A percentile compares a stretch with the other conserved stretches of the same genome.
phyloP scores from a whole-genome alignment of 1,140 invertebrate genomes.

The Drosophila lacertosa region DNA sequence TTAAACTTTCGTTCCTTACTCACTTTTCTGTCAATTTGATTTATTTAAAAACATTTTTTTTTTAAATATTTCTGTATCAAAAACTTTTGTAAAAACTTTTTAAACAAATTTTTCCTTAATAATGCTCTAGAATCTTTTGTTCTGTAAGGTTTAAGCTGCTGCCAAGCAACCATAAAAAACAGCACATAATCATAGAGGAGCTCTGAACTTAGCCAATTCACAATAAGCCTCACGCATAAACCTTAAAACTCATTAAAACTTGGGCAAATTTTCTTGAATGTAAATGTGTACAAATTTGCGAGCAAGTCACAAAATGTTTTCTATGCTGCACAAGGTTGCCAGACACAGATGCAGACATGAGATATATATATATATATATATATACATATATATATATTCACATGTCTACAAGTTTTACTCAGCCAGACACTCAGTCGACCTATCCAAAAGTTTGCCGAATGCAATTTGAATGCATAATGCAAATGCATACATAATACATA shows the following conservation, averaged over 20 bases:
- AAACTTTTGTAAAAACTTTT: too few relatives aligned
- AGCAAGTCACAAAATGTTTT: conserved; percentile 27
- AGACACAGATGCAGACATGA: conserved; percentile 39
- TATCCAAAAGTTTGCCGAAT: conserved; percentile 34
- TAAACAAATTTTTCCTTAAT: too few relatives aligned
- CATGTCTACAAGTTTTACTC: conserved; percentile 36
- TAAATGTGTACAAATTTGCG: conserved; percentile 34
- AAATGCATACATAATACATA: conserved; percentile 12
- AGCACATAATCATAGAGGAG: too few relatives aligned
- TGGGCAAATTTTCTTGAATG: conserved; percentile 23
- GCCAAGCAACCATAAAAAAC: too few relatives aligned
- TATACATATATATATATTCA: conserved; percentile 11
- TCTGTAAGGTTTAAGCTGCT: too few relatives aligned
- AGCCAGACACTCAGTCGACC: conserved; percentile 29
- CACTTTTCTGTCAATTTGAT: too few relatives aligned
- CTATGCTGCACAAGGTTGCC: conserved; percentile 38
- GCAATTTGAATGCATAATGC: conserved; percentile 61
- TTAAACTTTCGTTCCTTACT: too few relatives aligned
- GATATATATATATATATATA: conserved; percentile 4
- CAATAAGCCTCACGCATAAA: not conserved
- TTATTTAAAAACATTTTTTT: too few relatives aligned
- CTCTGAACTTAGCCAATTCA: not conserved
- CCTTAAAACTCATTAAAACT: conserved; percentile 12
- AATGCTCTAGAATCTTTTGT: too few relatives aligned
- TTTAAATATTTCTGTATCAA: too few relatives aligned